Evolutionary conservation across 2,888 invertebrate species (phyloP).

Genomic region (Barypeithes pellucidus): DNA sequence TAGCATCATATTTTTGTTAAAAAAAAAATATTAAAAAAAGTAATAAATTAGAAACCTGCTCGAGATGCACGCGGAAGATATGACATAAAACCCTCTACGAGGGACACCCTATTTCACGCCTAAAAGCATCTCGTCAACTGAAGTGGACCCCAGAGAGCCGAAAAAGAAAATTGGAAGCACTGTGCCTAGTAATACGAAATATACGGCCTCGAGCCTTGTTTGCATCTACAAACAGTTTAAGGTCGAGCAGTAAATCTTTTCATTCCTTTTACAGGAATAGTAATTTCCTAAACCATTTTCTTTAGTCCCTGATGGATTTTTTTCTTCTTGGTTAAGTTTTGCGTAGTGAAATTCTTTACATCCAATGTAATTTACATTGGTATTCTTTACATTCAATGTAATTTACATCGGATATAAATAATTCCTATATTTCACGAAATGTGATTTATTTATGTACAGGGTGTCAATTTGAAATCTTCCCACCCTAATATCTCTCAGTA

Average conservation of each 20-base stretch:
- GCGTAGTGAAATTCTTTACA: neutral
- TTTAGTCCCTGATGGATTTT: slow-evolving; percentile 19
- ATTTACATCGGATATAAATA: too few relatives aligned
- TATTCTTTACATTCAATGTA: too few relatives aligned
- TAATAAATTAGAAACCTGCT: slow-evolving; percentile 5
- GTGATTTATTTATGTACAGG: too few relatives aligned
- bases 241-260: slow-evolving; percentile 45
- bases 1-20: too few relatives aligned
- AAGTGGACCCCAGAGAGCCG: slow-evolving; percentile 40
- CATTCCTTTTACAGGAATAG: slow-evolving; percentile 38
- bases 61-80: slow-evolving; percentile 33
- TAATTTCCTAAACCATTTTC: slow-evolving; percentile 33
- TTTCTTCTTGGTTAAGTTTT: slow-evolving; percentile 5
- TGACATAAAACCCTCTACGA: slow-evolving; percentile 47
- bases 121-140: slow-evolving; percentile 48
- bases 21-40: neutral
- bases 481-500: too few relatives aligned
- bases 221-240: slow-evolving; percentile 43
- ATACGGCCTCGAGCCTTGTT: slow-evolving; percentile 38
- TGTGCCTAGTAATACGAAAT: slow-evolving; percentile 41
- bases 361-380: neutral
- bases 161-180: slow-evolving; percentile 44
- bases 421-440: too few relatives aligned
- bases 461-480: too few relatives aligned
- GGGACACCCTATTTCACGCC: slow-evolving; percentile 49